Conservation (phyloP, 23 tunicate species). For the Halocynthia aurantium region DNA sequence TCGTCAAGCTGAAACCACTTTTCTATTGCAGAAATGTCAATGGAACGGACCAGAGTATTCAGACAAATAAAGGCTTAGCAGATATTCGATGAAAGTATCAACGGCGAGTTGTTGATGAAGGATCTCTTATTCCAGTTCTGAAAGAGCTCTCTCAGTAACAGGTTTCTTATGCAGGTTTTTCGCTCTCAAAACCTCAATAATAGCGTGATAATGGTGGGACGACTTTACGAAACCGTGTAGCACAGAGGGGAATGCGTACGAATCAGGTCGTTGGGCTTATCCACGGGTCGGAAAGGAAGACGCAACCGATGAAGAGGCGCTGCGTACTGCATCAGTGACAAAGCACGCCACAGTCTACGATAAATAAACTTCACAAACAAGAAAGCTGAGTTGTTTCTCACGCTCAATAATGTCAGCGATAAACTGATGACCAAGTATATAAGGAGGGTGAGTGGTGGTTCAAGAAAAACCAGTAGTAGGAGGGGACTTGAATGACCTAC, state of each 20-base stretch:
- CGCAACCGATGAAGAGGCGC: neutral
- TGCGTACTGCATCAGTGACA: neutral
- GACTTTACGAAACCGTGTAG: neutral
- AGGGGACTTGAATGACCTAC: neutral
- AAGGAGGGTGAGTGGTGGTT: neutral
- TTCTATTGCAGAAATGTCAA: too few species aligned
- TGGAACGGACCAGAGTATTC: too few species aligned
- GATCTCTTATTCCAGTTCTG: neutral
- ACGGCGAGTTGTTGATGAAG: neutral
- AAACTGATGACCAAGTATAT: neutral
- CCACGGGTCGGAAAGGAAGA: neutral
- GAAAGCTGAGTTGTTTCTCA: neutral
- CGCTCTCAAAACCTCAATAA: neutral
- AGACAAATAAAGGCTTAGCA: too few species aligned
- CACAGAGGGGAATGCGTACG: neutral
- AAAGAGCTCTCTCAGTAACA: neutral
- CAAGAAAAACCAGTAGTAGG: neutral
- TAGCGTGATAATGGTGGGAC: neutral
- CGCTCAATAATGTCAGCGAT: neutral
- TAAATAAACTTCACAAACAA: neutral
- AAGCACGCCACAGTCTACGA: neutral
- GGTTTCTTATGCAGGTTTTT: neutral
- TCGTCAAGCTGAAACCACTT: too few species aligned
- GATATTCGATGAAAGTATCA: neutral
- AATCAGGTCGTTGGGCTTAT: neutral